Conservation (phyloP, 2,797 vertebrate species). For the Melopsittacus undulatus region DNA sequence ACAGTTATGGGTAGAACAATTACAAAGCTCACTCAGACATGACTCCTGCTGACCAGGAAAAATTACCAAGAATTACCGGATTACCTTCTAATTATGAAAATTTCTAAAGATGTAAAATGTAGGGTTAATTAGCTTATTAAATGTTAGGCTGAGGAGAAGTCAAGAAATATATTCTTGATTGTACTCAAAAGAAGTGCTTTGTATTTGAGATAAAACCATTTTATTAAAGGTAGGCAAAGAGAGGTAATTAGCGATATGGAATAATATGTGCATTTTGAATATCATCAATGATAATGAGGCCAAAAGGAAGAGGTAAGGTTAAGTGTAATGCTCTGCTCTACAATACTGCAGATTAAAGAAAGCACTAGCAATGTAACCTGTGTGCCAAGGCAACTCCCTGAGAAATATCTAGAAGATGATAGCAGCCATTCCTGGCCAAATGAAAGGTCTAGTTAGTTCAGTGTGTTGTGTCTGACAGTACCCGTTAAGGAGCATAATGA, state of each 20-base stretch:
- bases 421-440: not conserved
- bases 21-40: not conserved
- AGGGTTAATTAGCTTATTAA: not conserved
- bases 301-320: slow-evolving; percentile 53
- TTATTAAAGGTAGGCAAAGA: slow-evolving; percentile 15
- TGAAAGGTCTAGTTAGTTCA: not conserved
- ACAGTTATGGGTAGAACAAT: not conserved
- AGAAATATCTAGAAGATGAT: slow-evolving; percentile 11
- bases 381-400: slow-evolving; percentile 16
- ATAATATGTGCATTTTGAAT: slow-evolving; percentile 43
- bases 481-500: accelerated
- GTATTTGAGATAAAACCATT: slow-evolving; percentile 55
- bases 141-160: not conserved
- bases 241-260: slow-evolving; percentile 45
- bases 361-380: not conserved
- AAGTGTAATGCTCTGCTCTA: slow-evolving; percentile 1
- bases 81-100: not conserved
- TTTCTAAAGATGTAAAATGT: not conserved
- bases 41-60: not conserved
- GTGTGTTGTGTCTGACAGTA: not conserved
- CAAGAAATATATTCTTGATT: not conserved
- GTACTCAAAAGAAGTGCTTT: not conserved
- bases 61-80: not conserved
- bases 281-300: slow-evolving; percentile 20
- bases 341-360: not conserved